These are phyloP conservation scores for Heliothis virescens DNA, from an alignment of 1,140 invertebrate species.

Conservation along the genomic window DNA sequence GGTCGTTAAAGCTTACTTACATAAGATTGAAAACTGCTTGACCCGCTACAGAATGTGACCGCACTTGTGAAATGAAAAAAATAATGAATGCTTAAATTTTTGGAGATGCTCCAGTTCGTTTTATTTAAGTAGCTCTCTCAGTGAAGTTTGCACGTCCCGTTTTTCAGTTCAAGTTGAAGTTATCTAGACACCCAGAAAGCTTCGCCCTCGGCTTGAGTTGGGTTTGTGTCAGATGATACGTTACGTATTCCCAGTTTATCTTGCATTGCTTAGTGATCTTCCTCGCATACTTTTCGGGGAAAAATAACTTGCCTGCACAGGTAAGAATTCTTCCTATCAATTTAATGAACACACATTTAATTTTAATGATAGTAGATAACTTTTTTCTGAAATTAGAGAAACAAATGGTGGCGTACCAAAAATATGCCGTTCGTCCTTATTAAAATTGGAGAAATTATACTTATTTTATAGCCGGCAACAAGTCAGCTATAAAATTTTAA, in stretches of 20 bases:
- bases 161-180: slow-evolving; percentile 29
- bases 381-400: no score
- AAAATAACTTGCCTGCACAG: background rate
- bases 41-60: slow-evolving; percentile 45
- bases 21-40: slow-evolving; percentile 42
- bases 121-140: slow-evolving; percentile 51
- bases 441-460: no score
- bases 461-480: no score
- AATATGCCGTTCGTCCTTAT: no score
- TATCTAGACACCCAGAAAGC: slow-evolving; percentile 36
- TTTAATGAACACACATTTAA: no score
- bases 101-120: slow-evolving; percentile 48
- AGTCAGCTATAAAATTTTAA: no score
- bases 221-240: slow-evolving; percentile 34
- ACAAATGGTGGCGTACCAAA: no score
- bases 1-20: slow-evolving; percentile 39
- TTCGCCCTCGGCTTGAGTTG: background rate
- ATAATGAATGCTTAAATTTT: slow-evolving; percentile 57
- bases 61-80: slow-evolving; percentile 43
- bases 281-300: background rate
- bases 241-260: slow-evolving; percentile 12
- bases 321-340: no score
- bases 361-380: no score
- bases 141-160: slow-evolving; percentile 33
- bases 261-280: slow-evolving; percentile 5